phyloP scores from a whole-genome alignment of 2,888 invertebrate genomes.

The Pristionchus arcanus region DNA sequence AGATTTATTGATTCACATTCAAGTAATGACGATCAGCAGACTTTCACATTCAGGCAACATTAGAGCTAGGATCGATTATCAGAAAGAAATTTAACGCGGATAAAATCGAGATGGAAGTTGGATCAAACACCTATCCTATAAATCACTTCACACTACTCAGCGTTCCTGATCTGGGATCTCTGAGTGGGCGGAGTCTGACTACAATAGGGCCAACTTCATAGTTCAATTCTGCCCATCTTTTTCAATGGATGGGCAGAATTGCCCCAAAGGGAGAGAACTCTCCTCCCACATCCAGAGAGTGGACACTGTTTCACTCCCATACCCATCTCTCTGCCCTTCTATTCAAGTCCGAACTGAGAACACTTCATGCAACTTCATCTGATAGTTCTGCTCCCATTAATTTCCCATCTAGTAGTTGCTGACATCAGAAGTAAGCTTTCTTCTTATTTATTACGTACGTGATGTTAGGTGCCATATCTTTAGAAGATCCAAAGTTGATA shows the following conservation, averaged over 20 bases:
- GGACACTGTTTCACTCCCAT: background rate
- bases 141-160: background rate
- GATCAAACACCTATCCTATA: background rate
- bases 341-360: background rate
- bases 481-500: slow-evolving; percentile 31
- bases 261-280: background rate
- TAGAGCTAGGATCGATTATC: no score
- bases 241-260: background rate
- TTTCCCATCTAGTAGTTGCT: background rate
- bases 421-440: background rate
- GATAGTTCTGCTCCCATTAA: background rate
- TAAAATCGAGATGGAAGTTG: background rate
- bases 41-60: no score
- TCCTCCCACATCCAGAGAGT: slow-evolving; percentile 21
- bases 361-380: background rate
- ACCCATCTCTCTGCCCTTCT: background rate
- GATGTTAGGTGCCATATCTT: slow-evolving; percentile 5
- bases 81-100: background rate
- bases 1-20: no score
- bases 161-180: background rate
- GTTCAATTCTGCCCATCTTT: background rate
- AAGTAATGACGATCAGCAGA: no score
- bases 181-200: slow-evolving; percentile 11
- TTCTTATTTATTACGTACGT: background rate
- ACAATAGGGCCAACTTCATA: background rate